Evolutionary conservation across 2,797 vertebrate genomes (phyloP).

Genomic region (Trachops cirrhosus): DNA sequence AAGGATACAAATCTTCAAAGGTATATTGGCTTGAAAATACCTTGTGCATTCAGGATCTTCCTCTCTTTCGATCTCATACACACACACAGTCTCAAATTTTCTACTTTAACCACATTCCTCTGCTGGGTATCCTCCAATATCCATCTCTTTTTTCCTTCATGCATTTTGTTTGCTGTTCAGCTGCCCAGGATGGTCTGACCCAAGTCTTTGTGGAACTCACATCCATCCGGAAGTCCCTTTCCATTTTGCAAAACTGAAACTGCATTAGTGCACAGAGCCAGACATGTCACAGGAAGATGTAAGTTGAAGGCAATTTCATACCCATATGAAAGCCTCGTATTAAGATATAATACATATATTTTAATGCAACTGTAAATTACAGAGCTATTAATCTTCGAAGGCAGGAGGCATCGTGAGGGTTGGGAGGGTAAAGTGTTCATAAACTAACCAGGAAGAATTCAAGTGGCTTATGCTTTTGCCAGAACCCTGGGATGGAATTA

Average conservation of each 20-base stretch:
- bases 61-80: background rate
- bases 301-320: slow-evolving; percentile 45
- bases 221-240: background rate
- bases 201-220: background rate
- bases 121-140: background rate
- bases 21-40: background rate
- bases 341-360: slow-evolving; percentile 61
- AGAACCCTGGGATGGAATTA: slow-evolving; percentile 76
- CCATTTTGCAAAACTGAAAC: slow-evolving; percentile 37
- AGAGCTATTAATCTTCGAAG: slow-evolving; percentile 74
- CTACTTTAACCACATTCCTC: background rate
- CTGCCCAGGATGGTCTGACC: background rate
- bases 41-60: background rate
- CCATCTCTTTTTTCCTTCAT: background rate
- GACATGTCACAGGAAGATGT: background rate
- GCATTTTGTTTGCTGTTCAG: background rate
- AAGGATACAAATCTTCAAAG: background rate
- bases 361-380: slow-evolving; percentile 74
- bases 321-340: slow-evolving; percentile 32
- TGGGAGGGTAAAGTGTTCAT: slow-evolving; percentile 58
- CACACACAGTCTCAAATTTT: background rate
- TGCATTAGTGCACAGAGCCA: slow-evolving; percentile 20
- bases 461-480: slow-evolving; percentile 68
- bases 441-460: slow-evolving; percentile 76
- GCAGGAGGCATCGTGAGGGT: background rate